Percentiles rank a stretch among this genome's conserved stretches.
Conservation (phyloP, 2,888 invertebrate species). For the Erebia ligea region DNA sequence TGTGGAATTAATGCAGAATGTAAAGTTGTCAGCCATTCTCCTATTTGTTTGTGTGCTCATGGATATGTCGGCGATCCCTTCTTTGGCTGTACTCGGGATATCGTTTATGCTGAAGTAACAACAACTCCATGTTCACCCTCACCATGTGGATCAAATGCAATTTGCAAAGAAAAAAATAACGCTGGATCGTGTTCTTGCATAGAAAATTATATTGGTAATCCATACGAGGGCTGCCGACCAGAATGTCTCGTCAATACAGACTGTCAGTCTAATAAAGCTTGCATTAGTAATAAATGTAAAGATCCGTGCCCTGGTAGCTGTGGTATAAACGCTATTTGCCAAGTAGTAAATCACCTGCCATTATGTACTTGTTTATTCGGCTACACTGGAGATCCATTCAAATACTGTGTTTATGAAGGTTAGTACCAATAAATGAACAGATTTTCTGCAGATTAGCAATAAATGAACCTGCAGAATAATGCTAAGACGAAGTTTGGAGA, state of each 20-base stretch:
- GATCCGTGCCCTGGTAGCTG: constrained; percentile 92
- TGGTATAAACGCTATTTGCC: constrained; percentile 88
- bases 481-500: no score
- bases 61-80: constrained; percentile 91
- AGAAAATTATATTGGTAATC: constrained; percentile 89
- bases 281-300: constrained; percentile 87
- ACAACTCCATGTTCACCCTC: constrained; percentile 84
- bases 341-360: constrained; percentile 88
- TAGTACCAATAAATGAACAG: constrained; percentile 31
- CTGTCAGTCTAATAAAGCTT: constrained; percentile 87
- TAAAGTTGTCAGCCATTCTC: constrained; percentile 90
- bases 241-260: constrained; percentile 89
- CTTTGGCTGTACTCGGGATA: constrained; percentile 80
- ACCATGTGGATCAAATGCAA: constrained; percentile 86
- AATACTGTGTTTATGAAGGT: constrained; percentile 84
- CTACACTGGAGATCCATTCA: constrained; percentile 90
- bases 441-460: not conserved
- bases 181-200: constrained; percentile 88
- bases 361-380: constrained; percentile 86
- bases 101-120: constrained; percentile 60
- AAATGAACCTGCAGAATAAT: no score
- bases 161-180: constrained; percentile 83
- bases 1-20: constrained; percentile 90
- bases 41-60: constrained; percentile 86
- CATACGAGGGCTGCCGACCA: constrained; percentile 90